These are phyloP conservation scores for Sardinella longiceps DNA, from an alignment of 2,797 vertebrate genomes.

Conservation along the genomic window DNA sequence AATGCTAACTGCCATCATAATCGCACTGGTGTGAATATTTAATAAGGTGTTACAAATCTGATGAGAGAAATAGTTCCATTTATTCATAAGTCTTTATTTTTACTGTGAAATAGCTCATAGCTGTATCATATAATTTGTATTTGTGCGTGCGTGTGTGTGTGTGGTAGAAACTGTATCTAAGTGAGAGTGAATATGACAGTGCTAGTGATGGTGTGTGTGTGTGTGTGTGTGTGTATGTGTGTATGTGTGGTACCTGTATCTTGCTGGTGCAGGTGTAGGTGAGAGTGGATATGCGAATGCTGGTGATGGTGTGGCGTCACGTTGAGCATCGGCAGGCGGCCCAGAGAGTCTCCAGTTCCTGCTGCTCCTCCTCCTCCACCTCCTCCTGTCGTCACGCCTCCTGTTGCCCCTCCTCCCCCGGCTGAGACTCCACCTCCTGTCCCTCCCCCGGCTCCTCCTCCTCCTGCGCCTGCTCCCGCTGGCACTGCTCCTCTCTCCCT, in stretches of 20 bases:
- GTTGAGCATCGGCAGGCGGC: slow-evolving; percentile 96
- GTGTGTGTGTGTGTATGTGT: slow-evolving; percentile 17
- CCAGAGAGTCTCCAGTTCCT: slow-evolving; percentile 89
- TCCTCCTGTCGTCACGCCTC: slow-evolving; percentile 50
- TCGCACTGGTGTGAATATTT: too few relatives aligned
- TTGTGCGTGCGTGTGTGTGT: not conserved
- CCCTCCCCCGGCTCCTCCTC: slow-evolving; percentile 40
- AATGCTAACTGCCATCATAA: too few relatives aligned
- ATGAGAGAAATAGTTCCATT: too few relatives aligned
- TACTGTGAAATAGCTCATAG: too few relatives aligned
- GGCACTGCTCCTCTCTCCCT: slow-evolving; percentile 70
- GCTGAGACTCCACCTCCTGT: slow-evolving; percentile 39
- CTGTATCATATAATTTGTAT: too few relatives aligned
- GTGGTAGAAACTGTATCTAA: not conserved
- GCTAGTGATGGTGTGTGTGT: not conserved
- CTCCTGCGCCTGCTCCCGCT: slow-evolving; percentile 43
- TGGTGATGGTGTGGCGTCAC: slow-evolving; percentile 99
- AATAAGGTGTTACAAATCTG: too few relatives aligned
- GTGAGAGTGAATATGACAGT: too few relatives aligned
- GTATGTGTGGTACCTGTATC: slow-evolving; percentile 83
- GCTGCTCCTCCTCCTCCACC: slow-evolving; percentile 74
- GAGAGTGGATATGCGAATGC: slow-evolving; percentile 99
- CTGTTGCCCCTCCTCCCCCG: slow-evolving; percentile 58
- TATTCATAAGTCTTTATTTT: too few relatives aligned
- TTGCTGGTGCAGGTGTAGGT: slow-evolving; percentile 98